Percentiles rank a stretch among this genome's conserved stretches.
phyloP scores from a whole-genome alignment of 2,797 vertebrate genomes.

The Propithecus perrieri region DNA sequence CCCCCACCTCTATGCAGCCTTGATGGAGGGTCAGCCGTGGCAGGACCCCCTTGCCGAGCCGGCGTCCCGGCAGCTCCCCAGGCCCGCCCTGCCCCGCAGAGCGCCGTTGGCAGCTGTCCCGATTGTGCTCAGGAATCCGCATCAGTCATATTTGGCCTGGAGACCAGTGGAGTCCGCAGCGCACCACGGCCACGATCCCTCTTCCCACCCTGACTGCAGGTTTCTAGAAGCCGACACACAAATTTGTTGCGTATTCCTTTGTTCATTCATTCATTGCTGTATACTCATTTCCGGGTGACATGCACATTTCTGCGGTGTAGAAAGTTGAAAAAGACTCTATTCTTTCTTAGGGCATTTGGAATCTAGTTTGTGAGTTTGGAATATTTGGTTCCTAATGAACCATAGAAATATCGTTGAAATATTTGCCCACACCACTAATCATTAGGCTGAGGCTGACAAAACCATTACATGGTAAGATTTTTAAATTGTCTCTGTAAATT shows the following conservation, averaged over 20 bases:
- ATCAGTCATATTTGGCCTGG: accelerated
- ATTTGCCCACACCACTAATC: not conserved
- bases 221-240: accelerated
- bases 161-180: accelerated
- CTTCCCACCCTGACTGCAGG: too few relatives aligned
- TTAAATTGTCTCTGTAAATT: slow-evolving; percentile 36
- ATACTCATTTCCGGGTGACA: accelerated
- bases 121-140: accelerated
- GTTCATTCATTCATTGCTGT: accelerated
- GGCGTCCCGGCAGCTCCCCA: not conserved
- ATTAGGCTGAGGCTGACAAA: not conserved
- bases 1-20: accelerated
- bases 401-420: not conserved
- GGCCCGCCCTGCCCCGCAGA: accelerated
- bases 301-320: accelerated
- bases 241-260: accelerated
- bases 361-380: not conserved
- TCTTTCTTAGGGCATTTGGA: not conserved
- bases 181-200: accelerated
- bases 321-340: not conserved
- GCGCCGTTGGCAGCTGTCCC: accelerated
- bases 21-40: not conserved
- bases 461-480: not conserved
- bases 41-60: accelerated
- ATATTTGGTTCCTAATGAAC: not conserved